Evolutionary conservation across 1,140 invertebrate species (phyloP), one percentile per base, ranked within the genome.

Genomic region (Camponotus pennsylvanicus): DNA sequence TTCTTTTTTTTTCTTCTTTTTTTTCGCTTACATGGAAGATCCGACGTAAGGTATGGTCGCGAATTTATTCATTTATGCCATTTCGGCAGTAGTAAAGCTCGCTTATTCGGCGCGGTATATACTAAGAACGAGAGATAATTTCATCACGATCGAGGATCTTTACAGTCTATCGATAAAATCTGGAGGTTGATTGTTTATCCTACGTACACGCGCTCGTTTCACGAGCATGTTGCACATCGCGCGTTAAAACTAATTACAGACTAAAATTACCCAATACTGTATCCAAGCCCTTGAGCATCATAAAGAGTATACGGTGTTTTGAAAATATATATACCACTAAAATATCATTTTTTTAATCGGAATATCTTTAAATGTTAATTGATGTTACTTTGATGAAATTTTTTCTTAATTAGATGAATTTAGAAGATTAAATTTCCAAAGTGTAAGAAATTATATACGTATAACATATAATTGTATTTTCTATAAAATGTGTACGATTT

Each of bases 281-380:
- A 87, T 90, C 67, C 79, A 88, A 92, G 89, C 91, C 87, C 71
- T 92, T 93, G 91, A 92, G 91, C 92, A 92, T 92, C 49, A 21
- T 78, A 85, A 85, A 80, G 71, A 90, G 70, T 63, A 79, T 76
- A 49, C 78, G 57, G 40, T 77, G 55, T 71, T 73, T 45, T 83
- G 69, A 75, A 61, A 73, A 83, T 13, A 45, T 49, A 71, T 82
- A 59, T 49, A 70, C 42, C 34, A 61, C 27, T 61, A n/a, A n/a
- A 80, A 42, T 13, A 27, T 42, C 11, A 13, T 70, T 4, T 7
- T 61, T 61, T 34, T 27, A 27, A 1, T 9, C 15, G 66, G 6
- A 59, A 45, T 40, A 61, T 73, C 45, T 34, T 4, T 34, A 45
- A 71, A 45, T 61, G 3, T 69, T 73, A 55, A 73, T 55, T 27